Conservation (phyloP, 2,113 vertebrate genomes). For the Phalacrocorax brasilianus region DNA sequence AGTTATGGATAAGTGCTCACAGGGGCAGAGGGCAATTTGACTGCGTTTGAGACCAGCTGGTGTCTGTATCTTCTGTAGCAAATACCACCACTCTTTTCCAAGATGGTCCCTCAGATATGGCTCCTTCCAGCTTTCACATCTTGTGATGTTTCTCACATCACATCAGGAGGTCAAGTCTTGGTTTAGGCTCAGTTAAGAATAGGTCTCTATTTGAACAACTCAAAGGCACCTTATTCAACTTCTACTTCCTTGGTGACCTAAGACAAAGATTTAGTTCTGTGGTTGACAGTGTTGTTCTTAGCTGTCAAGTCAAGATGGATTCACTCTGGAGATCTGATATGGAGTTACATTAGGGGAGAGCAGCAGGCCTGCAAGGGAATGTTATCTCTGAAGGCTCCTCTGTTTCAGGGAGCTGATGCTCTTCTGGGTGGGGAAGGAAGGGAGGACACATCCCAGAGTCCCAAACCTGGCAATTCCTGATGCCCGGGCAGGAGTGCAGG, state of each 20-base stretch:
- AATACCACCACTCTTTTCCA: background rate
- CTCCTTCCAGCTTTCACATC: background rate
- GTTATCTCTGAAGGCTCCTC: constrained; percentile 47
- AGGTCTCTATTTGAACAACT: background rate
- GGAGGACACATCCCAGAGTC: constrained; percentile 18
- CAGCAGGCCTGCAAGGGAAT: background rate
- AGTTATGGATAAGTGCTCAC: background rate
- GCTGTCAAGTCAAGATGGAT: constrained; percentile 62
- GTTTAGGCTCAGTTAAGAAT: background rate
- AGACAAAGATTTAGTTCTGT: background rate
- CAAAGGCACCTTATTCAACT: background rate
- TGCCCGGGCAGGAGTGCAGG: background rate
- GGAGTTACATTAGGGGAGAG: constrained; percentile 3
- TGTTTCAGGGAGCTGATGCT: background rate
- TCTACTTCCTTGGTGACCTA: constrained; percentile 7
- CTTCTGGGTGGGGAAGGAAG: constrained; percentile 18
- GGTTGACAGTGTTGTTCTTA: constrained; percentile 44
- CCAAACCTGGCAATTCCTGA: background rate
- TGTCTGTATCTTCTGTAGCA: background rate
- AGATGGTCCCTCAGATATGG: background rate
- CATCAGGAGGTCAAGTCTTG: background rate
- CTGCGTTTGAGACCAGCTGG: background rate
- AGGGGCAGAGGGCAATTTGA: background rate
- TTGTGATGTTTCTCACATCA: background rate
- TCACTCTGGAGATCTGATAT: constrained; percentile 29